Conservation (phyloP, 2,113 vertebrate genomes). For the Neoarius graeffei region DNA sequence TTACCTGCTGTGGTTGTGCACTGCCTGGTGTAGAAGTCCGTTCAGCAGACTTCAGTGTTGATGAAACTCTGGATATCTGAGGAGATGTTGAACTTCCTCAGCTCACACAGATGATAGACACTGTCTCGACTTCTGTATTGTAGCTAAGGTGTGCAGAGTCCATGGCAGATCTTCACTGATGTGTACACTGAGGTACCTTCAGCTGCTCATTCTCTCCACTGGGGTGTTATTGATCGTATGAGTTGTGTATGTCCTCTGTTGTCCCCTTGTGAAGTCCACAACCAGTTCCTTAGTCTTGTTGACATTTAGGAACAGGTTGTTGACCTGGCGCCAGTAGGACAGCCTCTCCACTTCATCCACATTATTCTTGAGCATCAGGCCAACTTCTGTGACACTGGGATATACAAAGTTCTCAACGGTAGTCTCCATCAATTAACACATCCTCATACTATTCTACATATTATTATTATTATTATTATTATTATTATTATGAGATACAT, state of each 20-base stretch:
- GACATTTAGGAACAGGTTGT: not conserved
- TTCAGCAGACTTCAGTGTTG: not conserved
- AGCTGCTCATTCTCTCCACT: not conserved
- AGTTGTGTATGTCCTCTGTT: not conserved
- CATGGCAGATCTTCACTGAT: not conserved
- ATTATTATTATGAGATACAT: not conserved
- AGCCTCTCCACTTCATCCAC: not conserved
- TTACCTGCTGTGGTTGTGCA: not conserved
- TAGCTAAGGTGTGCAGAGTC: not conserved
- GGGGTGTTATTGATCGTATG: not conserved
- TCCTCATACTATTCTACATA: not conserved
- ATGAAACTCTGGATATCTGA: not conserved
- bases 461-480: slow-evolving; percentile 22
- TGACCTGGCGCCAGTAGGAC: not conserved
- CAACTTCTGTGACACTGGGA: too few species aligned
- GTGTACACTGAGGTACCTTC: not conserved
- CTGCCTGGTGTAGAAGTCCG: not conserved
- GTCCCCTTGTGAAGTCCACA: not conserved
- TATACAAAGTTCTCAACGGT: too few species aligned
- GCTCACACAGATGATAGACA: not conserved
- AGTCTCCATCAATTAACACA: too few species aligned
- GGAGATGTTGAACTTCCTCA: not conserved
- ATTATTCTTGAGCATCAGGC: too few species aligned
- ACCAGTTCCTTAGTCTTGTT: not conserved
- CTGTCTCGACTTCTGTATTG: not conserved